Evolutionary conservation across 2,797 vertebrate genomes (phyloP).

Genomic region (Schizothorax lantsangensis): DNA sequence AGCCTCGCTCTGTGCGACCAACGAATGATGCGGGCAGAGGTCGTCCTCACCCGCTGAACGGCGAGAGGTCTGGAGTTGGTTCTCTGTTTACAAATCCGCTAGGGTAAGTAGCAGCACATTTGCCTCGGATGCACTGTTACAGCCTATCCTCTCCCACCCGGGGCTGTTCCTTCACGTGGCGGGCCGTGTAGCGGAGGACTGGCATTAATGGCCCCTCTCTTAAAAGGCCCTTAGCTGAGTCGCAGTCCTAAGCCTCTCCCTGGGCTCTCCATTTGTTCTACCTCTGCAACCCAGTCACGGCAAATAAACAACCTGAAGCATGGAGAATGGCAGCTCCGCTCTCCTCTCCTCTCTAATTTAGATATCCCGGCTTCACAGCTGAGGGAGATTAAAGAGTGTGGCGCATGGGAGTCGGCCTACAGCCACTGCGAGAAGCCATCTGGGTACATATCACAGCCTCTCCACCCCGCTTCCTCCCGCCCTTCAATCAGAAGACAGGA

Average conservation of each 20-base stretch:
- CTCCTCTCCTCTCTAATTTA: slow-evolving; percentile 59
- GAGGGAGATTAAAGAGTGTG: slow-evolving; percentile 65
- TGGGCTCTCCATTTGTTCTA: slow-evolving; percentile 57
- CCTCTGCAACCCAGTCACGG: slow-evolving; percentile 46
- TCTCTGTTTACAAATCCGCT: slow-evolving; percentile 33
- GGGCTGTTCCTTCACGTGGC: background rate
- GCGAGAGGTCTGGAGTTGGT: slow-evolving; percentile 29
- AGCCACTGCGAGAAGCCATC: slow-evolving; percentile 53
- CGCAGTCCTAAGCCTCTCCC: slow-evolving; percentile 52
- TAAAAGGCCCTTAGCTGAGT: slow-evolving; percentile 55
- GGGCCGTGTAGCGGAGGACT: slow-evolving; percentile 33
- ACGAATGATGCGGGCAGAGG: slow-evolving; percentile 44
- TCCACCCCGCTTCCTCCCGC: background rate
- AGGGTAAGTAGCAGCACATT: slow-evolving; percentile 16
- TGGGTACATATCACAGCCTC: slow-evolving; percentile 37
- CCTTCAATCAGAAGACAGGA: slow-evolving; percentile 42
- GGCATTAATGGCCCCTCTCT: slow-evolving; percentile 54
- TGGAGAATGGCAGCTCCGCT: slow-evolving; percentile 56
- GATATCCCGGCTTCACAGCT: slow-evolving; percentile 57
- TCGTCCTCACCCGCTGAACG: slow-evolving; percentile 53
- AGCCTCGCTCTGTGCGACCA: slow-evolving; percentile 36
- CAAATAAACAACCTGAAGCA: slow-evolving; percentile 57
- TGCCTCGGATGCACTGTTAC: slow-evolving; percentile 32
- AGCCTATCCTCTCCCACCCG: slow-evolving; percentile 18
- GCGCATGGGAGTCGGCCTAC: slow-evolving; percentile 50